Conservation (phyloP, 2,888 invertebrate species). For the Calameuta pallipes region DNA sequence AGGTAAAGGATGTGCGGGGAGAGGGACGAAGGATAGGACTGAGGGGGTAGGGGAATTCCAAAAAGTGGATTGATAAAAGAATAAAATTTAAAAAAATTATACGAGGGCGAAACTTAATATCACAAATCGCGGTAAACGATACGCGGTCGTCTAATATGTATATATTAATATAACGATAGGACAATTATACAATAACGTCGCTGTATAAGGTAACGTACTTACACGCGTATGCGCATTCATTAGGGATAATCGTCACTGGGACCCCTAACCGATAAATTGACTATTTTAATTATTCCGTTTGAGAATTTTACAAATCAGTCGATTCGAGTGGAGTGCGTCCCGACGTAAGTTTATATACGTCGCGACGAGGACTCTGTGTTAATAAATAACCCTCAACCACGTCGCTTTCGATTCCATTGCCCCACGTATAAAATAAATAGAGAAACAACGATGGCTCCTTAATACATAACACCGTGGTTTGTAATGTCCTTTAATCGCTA, state of each 20-base stretch:
- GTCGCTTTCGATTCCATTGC: not conserved
- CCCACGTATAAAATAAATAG: conserved; percentile 7
- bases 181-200: conserved; percentile 3
- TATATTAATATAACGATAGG: conserved; percentile 1
- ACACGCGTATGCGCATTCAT: conserved; percentile 23
- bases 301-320: conserved; percentile 64
- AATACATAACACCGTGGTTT: conserved; percentile 10
- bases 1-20: not conserved
- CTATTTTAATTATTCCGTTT: conserved; percentile 56
- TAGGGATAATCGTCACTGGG: conserved; percentile 49
- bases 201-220: conserved; percentile 14
- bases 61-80: conserved; percentile 9
- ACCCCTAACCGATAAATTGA: conserved; percentile 62
- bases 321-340: conserved; percentile 44
- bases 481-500: conserved; percentile 2
- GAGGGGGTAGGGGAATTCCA: conserved; percentile 1
- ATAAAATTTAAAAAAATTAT: conserved; percentile 12
- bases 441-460: conserved; percentile 7
- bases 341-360: not conserved
- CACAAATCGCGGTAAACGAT: conserved; percentile 41
- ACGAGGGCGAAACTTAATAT: conserved; percentile 38
- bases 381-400: conserved; percentile 5
- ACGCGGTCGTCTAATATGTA: conserved; percentile 2
- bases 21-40: not conserved
- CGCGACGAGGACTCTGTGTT: conserved; percentile 2